Percentiles rank a stretch among this genome's conserved stretches.
Evolutionary conservation across 2,888 invertebrate genomes (phyloP).

Genomic region (Pterostichus niger): DNA sequence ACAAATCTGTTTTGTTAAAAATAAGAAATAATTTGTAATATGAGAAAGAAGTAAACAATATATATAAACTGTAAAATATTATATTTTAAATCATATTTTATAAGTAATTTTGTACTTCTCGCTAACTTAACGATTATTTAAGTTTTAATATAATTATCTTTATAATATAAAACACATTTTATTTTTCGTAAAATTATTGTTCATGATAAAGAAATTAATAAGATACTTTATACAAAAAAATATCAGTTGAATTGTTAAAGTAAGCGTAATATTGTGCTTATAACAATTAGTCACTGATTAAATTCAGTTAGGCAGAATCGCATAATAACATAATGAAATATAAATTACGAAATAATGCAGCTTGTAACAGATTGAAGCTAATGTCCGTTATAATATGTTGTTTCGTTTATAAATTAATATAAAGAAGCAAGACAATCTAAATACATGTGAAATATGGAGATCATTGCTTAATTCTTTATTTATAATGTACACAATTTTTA

Average conservation of each 20-base stretch:
- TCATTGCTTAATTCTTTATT: slow-evolving; percentile 61
- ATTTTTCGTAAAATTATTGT: slow-evolving; percentile 31
- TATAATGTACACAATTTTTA: slow-evolving; percentile 64
- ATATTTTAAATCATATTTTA: slow-evolving; percentile 38
- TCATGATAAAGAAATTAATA: slow-evolving; percentile 53
- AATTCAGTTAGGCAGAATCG: slow-evolving; percentile 8
- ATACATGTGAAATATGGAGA: slow-evolving; percentile 60
- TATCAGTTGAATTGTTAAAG: slow-evolving; percentile 41
- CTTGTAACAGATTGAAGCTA: neutral
- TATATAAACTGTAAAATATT: slow-evolving; percentile 34
- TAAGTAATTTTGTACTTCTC: slow-evolving; percentile 55
- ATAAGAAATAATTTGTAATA: neutral
- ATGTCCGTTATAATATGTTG: slow-evolving; percentile 11
- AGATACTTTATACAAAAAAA: slow-evolving; percentile 52
- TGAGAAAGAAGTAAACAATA: slow-evolving; percentile 22
- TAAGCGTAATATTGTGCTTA: slow-evolving; percentile 45
- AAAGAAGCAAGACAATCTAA: slow-evolving; percentile 65
- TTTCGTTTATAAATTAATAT: slow-evolving; percentile 63
- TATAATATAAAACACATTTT: slow-evolving; percentile 52
- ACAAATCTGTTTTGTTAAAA: slow-evolving; percentile 14
- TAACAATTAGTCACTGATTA: slow-evolving; percentile 44
- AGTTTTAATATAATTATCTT: slow-evolving; percentile 40
- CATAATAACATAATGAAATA: slow-evolving; percentile 2
- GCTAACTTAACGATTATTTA: slow-evolving; percentile 36
- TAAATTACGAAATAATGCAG: neutral